Evolutionary conservation across 2,888 invertebrate genomes (phyloP).

Genomic region (Ennomos fuscantarius): DNA sequence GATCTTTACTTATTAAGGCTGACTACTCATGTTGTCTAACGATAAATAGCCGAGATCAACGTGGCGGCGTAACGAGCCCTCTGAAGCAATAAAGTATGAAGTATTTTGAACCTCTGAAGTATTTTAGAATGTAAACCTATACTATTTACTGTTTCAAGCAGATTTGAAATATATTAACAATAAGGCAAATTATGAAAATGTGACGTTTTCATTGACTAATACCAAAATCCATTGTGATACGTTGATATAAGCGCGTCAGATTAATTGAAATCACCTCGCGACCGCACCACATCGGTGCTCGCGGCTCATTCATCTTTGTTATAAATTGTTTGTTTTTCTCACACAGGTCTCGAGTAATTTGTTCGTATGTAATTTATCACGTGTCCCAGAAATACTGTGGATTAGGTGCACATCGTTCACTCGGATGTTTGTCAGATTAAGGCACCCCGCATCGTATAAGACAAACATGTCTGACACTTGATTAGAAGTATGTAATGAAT

Average conservation of each 20-base stretch:
- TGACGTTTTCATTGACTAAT: too few species aligned
- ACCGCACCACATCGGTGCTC: conserved; percentile 36
- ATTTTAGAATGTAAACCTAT: too few species aligned
- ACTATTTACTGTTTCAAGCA: too few species aligned
- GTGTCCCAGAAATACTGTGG: conserved; percentile 59
- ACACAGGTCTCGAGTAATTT: conserved; percentile 67
- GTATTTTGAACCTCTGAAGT: too few species aligned
- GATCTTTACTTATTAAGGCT: too few species aligned
- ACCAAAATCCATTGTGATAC: background rate
- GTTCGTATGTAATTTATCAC: conserved; percentile 73
- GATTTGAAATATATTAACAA: too few species aligned
- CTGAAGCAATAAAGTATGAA: too few species aligned
- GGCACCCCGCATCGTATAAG: conserved; percentile 33
- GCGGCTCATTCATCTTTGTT: conserved; percentile 67
- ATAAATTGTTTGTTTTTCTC: conserved; percentile 78
- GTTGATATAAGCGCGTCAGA: conserved; percentile 30
- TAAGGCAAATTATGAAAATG: too few species aligned
- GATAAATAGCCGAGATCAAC: too few species aligned
- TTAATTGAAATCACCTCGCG: conserved; percentile 67
- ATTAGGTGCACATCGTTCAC: conserved; percentile 67
- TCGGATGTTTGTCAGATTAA: conserved; percentile 59
- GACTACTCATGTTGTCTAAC: too few species aligned
- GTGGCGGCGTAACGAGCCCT: too few species aligned
- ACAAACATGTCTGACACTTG: conserved; percentile 37
- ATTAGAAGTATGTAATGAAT: conserved; percentile 40